Conservation (phyloP, 2,888 invertebrate genomes). For the Linyphia triangularis region DNA sequence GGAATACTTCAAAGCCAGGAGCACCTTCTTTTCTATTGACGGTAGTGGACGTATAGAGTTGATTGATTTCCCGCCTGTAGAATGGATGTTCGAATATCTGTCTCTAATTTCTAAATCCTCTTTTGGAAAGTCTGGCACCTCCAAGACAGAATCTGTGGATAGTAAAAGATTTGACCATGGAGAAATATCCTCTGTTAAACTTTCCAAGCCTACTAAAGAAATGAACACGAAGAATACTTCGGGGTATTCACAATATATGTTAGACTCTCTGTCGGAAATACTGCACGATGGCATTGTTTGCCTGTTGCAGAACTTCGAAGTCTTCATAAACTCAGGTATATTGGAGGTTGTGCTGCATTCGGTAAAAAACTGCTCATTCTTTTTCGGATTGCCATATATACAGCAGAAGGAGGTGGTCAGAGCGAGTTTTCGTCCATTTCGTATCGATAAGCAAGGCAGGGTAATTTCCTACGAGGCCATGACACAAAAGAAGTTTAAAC, state of each 20-base stretch:
- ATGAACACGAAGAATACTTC: neutral
- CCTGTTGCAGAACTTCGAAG: neutral
- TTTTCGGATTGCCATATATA: neutral
- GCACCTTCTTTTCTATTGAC: too few relatives aligned
- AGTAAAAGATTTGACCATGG: too few relatives aligned
- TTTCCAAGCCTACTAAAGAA: neutral
- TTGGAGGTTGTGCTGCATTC: neutral
- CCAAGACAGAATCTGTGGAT: too few relatives aligned
- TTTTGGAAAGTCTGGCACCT: too few relatives aligned
- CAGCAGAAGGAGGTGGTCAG: neutral
- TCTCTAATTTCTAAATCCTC: too few relatives aligned
- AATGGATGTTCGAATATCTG: too few relatives aligned
- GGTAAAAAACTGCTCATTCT: neutral
- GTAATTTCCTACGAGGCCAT: neutral
- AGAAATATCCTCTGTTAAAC: too few relatives aligned
- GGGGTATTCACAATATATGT: neutral
- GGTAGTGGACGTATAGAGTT: too few relatives aligned
- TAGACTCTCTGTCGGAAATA: neutral
- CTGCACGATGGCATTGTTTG: neutral
- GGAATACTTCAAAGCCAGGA: too few relatives aligned
- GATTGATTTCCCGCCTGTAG: too few relatives aligned
- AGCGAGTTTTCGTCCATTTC: conserved; percentile 1
- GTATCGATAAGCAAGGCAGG: neutral
- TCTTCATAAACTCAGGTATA: neutral
- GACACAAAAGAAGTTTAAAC: too few relatives aligned